These are phyloP conservation scores for Drosophila neocordata DNA, from an alignment of 1,140 invertebrate species.

Conservation along the genomic window DNA sequence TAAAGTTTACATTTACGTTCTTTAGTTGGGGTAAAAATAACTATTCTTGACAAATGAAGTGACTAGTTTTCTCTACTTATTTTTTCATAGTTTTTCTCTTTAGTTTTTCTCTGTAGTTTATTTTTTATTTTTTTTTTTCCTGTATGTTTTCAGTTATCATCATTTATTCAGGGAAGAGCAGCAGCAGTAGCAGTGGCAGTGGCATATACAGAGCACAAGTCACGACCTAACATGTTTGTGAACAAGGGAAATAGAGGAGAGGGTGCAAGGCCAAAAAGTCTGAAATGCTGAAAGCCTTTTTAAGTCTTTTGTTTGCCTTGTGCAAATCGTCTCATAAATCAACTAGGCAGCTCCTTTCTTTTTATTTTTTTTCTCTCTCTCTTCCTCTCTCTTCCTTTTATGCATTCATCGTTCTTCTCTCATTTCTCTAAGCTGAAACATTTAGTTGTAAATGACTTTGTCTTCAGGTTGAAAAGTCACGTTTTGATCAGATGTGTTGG, in stretches of 20 bases:
- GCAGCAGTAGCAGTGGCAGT: no score
- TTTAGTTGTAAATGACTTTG: constrained; percentile 9
- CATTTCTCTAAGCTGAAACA: constrained; percentile 1
- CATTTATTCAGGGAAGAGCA: constrained; percentile 20
- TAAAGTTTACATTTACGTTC: constrained; percentile 13
- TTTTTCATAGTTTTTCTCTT: background rate
- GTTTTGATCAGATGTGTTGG: constrained; percentile 40
- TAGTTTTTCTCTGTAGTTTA: background rate
- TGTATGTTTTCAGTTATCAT: constrained; percentile 17
- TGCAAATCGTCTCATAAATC: constrained; percentile 47
- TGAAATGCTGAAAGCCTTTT: constrained; percentile 12
- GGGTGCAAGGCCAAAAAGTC: constrained; percentile 1
- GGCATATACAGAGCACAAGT: constrained; percentile 3
- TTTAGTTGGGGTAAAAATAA: constrained; percentile 6
- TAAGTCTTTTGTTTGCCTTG: constrained; percentile 18
- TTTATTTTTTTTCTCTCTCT: background rate
- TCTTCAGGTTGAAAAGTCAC: constrained; percentile 40
- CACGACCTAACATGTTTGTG: background rate
- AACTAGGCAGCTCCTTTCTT: constrained; percentile 12
- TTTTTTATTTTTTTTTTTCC: background rate
- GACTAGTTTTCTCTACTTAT: background rate
- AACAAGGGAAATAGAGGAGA: background rate
- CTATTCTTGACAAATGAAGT: constrained; percentile 30
- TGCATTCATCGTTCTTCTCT: constrained; percentile 23
- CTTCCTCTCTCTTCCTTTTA: background rate